A percentile compares a stretch with the other conserved stretches of the same genome.
Evolutionary conservation across 2,113 vertebrate species (phyloP).

Genomic region (Oryzias curvinotus): DNA sequence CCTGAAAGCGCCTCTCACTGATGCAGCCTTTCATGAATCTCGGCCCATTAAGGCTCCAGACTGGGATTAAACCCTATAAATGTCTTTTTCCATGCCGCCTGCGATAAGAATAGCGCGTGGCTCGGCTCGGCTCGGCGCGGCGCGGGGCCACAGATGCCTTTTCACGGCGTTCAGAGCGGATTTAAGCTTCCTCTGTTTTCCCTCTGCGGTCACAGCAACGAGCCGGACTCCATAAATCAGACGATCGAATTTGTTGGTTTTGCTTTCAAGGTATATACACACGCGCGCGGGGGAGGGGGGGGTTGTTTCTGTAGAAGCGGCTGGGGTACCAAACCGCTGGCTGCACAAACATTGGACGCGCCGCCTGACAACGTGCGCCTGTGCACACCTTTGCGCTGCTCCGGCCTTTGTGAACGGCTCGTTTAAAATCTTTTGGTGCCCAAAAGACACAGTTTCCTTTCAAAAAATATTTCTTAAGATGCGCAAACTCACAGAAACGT

Average conservation of each 20-base stretch:
- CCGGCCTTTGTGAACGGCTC: constrained; percentile 8
- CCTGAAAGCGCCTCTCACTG: constrained; percentile 47
- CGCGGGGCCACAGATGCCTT: constrained; percentile 73
- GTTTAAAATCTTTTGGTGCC: neutral
- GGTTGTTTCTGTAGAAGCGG: constrained; percentile 64
- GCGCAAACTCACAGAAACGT: too few relatives aligned
- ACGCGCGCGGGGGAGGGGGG: constrained; percentile 46
- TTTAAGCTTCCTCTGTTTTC: constrained; percentile 66
- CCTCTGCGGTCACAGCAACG: constrained; percentile 69
- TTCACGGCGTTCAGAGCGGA: constrained; percentile 70
- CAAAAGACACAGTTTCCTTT: neutral
- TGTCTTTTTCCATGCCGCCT: constrained; percentile 49
- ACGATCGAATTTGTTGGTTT: constrained; percentile 72
- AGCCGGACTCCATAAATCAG: constrained; percentile 80
- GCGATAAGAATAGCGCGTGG: constrained; percentile 76
- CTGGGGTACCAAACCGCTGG: constrained; percentile 67
- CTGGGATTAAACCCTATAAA: constrained; percentile 65
- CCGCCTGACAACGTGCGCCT: constrained; percentile 62
- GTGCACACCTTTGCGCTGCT: constrained; percentile 51
- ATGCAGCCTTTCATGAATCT: constrained; percentile 44
- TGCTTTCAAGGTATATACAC: constrained; percentile 69
- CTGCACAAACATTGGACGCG: constrained; percentile 75
- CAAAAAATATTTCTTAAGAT: too few relatives aligned
- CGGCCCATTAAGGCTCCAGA: constrained; percentile 36
- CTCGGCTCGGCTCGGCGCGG: constrained; percentile 38